Percentiles rank a stretch among this genome's conserved stretches.
Conservation (phyloP, 1,140 invertebrate species). For the Subanguina moxae region DNA sequence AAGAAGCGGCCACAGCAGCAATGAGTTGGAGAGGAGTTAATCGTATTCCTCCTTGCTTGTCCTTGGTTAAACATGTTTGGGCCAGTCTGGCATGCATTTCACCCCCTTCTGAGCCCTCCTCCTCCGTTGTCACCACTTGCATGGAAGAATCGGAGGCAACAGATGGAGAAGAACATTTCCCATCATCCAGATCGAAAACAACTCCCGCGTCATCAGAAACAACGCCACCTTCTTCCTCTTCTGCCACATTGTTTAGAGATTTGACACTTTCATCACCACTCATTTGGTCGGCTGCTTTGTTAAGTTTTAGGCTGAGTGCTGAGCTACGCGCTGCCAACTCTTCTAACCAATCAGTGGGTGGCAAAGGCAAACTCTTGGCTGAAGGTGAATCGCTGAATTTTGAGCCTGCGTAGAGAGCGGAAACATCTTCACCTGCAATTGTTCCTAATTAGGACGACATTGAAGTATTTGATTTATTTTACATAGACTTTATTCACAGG, state of each 20-base stretch:
- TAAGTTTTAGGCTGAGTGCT: neutral
- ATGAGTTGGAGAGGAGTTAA: slow-evolving; percentile 27
- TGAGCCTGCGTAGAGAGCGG: slow-evolving; percentile 26
- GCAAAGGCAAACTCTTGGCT: slow-evolving; percentile 32
- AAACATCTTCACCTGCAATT: slow-evolving; percentile 22
- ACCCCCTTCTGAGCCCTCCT: neutral
- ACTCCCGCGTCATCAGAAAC: neutral
- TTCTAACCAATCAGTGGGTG: slow-evolving; percentile 27
- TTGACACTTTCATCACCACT: neutral
- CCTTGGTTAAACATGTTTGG: neutral
- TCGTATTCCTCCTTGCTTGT: slow-evolving; percentile 14
- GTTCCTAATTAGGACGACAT: no score
- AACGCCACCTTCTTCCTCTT: neutral
- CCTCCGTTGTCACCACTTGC: slow-evolving; percentile 10
- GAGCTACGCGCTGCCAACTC: neutral
- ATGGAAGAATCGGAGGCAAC: neutral
- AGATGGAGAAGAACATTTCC: neutral
- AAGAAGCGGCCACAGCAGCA: slow-evolving; percentile 12
- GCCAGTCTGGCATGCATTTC: neutral
- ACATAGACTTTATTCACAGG: no score
- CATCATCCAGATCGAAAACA: slow-evolving; percentile 1
- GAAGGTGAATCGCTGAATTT: slow-evolving; percentile 32
- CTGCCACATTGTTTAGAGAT: neutral
- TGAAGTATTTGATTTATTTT: no score
- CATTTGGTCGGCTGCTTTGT: neutral